Conservation (phyloP, 2,113 vertebrate genomes). For the Heteronetta atricapilla region DNA sequence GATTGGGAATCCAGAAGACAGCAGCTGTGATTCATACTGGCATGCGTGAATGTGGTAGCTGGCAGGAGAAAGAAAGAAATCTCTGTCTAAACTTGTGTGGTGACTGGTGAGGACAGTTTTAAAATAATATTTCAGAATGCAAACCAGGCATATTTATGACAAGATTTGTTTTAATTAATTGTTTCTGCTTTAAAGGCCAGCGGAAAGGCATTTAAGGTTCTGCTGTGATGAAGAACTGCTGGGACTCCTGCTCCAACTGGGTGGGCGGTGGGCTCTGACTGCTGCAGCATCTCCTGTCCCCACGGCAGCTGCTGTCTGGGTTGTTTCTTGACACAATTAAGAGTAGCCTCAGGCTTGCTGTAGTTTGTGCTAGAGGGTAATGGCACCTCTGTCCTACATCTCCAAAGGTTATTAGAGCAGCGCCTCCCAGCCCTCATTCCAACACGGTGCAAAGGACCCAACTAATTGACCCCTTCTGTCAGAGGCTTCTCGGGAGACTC, state of each 20-base stretch:
- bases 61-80: conserved; percentile 3
- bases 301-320: not conserved
- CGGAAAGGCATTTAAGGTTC: rapidly evolving
- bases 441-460: not conserved
- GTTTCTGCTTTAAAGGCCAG: not conserved
- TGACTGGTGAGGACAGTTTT: not conserved
- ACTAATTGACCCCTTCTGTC: not conserved
- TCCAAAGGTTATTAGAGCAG: not conserved
- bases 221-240: not conserved
- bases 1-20: not conserved
- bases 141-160: not conserved
- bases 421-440: not conserved
- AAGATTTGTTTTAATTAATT: not conserved
- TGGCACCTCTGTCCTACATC: not conserved
- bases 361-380: not conserved
- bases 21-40: not conserved
- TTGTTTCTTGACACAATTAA: not conserved
- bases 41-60: not conserved
- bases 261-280: not conserved
- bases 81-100: not conserved
- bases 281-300: not conserved
- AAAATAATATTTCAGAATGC: not conserved
- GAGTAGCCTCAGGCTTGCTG: not conserved
- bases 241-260: not conserved
- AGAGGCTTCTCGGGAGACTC: not conserved